These are phyloP conservation scores for Steatocranus sp. DNA, from an alignment of 2,797 vertebrate species.

Conservation along the genomic window DNA sequence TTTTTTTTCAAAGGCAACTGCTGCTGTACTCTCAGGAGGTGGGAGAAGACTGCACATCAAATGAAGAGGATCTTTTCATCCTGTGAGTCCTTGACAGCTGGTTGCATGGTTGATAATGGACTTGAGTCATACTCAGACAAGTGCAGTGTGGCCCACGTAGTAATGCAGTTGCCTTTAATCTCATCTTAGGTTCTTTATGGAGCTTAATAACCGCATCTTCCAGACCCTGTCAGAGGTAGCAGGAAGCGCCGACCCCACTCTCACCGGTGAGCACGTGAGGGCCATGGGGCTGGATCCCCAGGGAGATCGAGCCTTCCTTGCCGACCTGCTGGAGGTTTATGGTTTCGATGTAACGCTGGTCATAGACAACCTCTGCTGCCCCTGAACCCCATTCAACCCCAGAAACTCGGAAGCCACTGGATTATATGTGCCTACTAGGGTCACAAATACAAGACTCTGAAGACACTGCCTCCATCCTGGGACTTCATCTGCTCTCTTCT, in stretches of 20 bases:
- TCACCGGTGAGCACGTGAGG: constrained; percentile 90
- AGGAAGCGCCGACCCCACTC: constrained; percentile 86
- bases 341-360: constrained; percentile 92
- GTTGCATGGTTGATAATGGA: background rate
- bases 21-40: constrained; percentile 96
- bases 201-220: constrained; percentile 97
- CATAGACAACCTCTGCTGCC: constrained; percentile 96
- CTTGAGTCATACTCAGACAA: background rate
- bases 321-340: constrained; percentile 93
- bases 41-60: constrained; percentile 87
- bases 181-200: constrained; percentile 90
- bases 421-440: constrained; percentile 54
- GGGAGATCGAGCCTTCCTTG: constrained; percentile 89
- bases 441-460: constrained; percentile 33
- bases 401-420: constrained; percentile 19
- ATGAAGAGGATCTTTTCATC: constrained; percentile 97
- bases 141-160: background rate
- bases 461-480: constrained; percentile 61
- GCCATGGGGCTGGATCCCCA: constrained; percentile 98
- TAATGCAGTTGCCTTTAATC: background rate
- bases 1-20: constrained; percentile 82
- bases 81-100: constrained; percentile 83
- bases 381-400: constrained; percentile 61
- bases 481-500: constrained; percentile 26
- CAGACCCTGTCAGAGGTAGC: constrained; percentile 93